phyloP scores from a whole-genome alignment of 2,797 vertebrate species.

The Champsocephalus gunnari region DNA sequence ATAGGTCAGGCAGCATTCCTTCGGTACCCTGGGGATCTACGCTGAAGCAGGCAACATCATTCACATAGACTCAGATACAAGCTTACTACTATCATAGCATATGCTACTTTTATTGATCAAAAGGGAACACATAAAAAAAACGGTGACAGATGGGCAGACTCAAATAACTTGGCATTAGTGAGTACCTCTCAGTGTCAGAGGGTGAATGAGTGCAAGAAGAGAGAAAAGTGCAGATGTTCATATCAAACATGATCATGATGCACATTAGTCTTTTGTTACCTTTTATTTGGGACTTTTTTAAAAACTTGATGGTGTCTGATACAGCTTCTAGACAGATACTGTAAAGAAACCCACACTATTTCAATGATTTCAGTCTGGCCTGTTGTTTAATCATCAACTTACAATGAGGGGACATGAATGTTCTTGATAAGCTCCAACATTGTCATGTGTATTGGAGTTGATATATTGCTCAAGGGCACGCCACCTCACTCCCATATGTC shows the following conservation, averaged over 20 bases:
- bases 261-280: conserved; percentile 28
- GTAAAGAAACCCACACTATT: conserved; percentile 31
- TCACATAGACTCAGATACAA: conserved; percentile 72
- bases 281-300: not conserved
- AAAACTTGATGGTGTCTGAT: conserved; percentile 17
- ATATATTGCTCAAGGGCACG: conserved; percentile 57
- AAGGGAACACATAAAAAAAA: conserved; percentile 52
- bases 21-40: conserved; percentile 70
- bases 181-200: conserved; percentile 47
- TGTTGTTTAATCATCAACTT: conserved; percentile 30
- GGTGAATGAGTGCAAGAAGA: conserved; percentile 69
- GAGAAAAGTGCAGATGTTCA: conserved; percentile 60
- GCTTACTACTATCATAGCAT: conserved; percentile 44
- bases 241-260: conserved; percentile 44
- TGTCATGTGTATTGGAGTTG: conserved; percentile 42
- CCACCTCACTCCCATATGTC: conserved; percentile 36
- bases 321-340: conserved; percentile 13
- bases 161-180: conserved; percentile 70
- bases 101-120: conserved; percentile 78
- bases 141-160: conserved; percentile 65
- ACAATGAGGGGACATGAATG: conserved; percentile 18
- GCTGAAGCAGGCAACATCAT: conserved; percentile 74
- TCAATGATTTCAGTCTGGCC: conserved; percentile 32
- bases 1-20: conserved; percentile 82
- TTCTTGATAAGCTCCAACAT: conserved; percentile 34